These are phyloP conservation scores for Athrips mouffetella DNA, from an alignment of 2,888 invertebrate genomes.

Conservation along the genomic window DNA sequence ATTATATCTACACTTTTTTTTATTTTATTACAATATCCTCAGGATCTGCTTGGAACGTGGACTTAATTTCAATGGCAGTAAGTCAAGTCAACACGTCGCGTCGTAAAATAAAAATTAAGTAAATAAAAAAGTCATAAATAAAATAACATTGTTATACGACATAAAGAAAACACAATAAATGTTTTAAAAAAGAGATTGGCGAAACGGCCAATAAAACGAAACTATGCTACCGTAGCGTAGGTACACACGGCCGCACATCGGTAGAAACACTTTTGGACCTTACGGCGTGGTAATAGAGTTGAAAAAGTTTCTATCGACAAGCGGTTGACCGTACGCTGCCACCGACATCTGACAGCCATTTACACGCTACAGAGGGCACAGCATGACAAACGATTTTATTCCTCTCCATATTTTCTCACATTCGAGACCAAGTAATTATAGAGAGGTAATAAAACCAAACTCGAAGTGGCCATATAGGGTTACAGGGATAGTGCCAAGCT, in stretches of 20 bases:
- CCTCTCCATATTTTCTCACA: background rate
- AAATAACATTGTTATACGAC: slow-evolving; percentile 1
- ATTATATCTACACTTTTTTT: background rate
- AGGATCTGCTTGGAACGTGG: background rate
- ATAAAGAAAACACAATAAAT: slow-evolving; percentile 1
- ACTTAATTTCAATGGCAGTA: background rate
- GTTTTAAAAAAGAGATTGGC: background rate
- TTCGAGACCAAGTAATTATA: background rate
- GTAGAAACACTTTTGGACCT: no score
- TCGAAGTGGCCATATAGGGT: background rate
- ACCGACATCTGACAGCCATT: background rate
- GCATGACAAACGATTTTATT: slow-evolving; percentile 3
- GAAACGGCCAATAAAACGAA: slow-evolving; percentile 6
- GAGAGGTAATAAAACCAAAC: background rate
- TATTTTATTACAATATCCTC: background rate
- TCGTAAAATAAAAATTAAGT: background rate
- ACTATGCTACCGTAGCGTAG: slow-evolving; percentile 13
- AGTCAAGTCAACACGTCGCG: background rate
- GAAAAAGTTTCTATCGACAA: no score
- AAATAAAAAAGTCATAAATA: background rate
- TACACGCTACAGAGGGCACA: slow-evolving; percentile 6
- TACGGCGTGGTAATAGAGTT: no score
- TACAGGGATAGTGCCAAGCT: background rate
- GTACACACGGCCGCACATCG: no score
- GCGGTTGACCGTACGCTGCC: background rate